These are phyloP conservation scores for Linnaemya vulpina DNA, from an alignment of 2,888 invertebrate species.

Conservation along the genomic window DNA sequence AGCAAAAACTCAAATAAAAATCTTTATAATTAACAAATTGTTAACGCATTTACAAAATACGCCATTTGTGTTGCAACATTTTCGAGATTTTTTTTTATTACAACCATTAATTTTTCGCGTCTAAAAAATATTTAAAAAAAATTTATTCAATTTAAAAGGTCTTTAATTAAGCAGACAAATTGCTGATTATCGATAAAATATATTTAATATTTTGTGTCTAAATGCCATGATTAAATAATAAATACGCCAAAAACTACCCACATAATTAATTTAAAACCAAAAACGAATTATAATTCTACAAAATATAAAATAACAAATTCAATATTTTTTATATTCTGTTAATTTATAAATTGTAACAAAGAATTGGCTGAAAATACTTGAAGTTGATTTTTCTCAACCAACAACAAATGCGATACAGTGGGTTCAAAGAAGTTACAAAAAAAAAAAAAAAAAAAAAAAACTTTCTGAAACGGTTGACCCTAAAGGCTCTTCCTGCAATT, in stretches of 20 bases:
- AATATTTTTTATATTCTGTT: conserved; percentile 26
- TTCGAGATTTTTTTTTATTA: conserved; percentile 24
- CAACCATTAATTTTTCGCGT: conserved; percentile 6
- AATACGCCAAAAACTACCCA: conserved; percentile 45
- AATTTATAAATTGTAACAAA: conserved; percentile 25
- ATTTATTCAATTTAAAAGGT: conserved; percentile 42
- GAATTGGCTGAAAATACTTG: conserved; percentile 34
- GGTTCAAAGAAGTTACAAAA: background rate
- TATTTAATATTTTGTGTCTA: conserved; percentile 35
- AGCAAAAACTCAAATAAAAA: background rate
- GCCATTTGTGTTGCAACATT: conserved; percentile 7
- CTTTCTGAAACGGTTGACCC: too few species aligned
- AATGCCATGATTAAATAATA: conserved; percentile 50
- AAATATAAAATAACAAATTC: background rate
- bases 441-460: too few species aligned
- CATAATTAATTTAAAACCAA: conserved; percentile 51
- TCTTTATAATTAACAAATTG: background rate
- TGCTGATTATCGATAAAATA: conserved; percentile 58
- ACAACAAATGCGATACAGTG: conserved; percentile 16
- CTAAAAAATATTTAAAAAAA: background rate
- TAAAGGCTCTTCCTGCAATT: too few species aligned
- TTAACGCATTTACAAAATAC: conserved; percentile 1
- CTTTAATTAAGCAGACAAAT: conserved; percentile 65
- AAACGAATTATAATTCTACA: conserved; percentile 28
- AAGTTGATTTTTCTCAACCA: conserved; percentile 20